A percentile compares a stretch with the other conserved stretches of the same genome.
Evolutionary conservation across 1,140 invertebrate genomes (phyloP).

Genomic region (Brachionus koreanus): DNA sequence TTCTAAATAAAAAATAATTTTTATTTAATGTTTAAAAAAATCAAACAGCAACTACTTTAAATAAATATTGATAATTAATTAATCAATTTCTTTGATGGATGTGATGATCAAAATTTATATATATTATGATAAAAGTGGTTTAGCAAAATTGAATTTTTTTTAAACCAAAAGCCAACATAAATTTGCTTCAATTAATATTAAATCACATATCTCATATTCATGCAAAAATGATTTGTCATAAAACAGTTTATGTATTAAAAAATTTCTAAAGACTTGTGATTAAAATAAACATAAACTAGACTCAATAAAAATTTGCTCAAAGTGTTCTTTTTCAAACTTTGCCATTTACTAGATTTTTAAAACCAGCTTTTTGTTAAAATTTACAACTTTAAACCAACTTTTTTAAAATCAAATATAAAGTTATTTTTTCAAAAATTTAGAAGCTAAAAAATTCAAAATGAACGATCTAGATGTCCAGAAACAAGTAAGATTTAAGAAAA

Average conservation of each 20-base stretch:
- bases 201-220: background rate
- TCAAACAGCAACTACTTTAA: too few species aligned
- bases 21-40: too few species aligned
- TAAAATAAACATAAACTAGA: slow-evolving; percentile 36
- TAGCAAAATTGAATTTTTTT: background rate
- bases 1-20: too few species aligned
- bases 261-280: slow-evolving; percentile 23
- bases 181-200: background rate
- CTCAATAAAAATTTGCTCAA: background rate
- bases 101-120: background rate
- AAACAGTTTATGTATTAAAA: slow-evolving; percentile 5
- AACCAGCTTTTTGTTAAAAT: background rate
- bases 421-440: too few species aligned
- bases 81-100: background rate
- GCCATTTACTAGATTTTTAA: background rate
- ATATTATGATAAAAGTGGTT: background rate
- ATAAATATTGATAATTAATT: too few species aligned
- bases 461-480: slow-evolving; percentile 42
- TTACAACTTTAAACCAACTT: background rate
- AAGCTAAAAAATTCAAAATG: slow-evolving; percentile 11
- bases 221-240: background rate
- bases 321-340: too few species aligned
- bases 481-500: background rate
- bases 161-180: background rate
- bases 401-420: background rate